These are phyloP conservation scores for Cyclophora albipunctata DNA, from an alignment of 2,888 invertebrate species.

Conservation along the genomic window DNA sequence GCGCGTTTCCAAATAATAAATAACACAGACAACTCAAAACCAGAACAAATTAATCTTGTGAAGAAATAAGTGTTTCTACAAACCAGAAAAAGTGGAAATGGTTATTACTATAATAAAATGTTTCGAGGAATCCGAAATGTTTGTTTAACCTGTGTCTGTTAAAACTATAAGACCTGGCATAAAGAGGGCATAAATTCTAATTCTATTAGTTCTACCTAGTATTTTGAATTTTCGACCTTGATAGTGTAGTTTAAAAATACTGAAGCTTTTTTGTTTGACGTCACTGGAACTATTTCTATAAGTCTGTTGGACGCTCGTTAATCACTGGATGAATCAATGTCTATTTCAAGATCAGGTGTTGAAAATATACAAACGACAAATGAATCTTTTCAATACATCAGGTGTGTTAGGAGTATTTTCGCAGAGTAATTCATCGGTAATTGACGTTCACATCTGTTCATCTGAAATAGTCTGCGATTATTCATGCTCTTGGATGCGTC, in stretches of 20 bases:
- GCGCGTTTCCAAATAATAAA: no score
- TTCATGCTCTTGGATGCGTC: neutral
- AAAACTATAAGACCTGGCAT: conserved; percentile 22
- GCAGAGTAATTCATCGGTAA: conserved; percentile 12
- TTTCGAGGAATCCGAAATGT: conserved; percentile 5
- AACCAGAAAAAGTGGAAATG: conserved; percentile 3
- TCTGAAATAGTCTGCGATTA: conserved; percentile 11
- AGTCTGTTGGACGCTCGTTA: conserved; percentile 34
- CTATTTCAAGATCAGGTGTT: conserved; percentile 49
- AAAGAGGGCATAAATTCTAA: conserved; percentile 21
- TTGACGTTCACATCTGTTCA: conserved; percentile 13
- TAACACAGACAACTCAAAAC: no score
- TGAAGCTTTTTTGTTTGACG: conserved; percentile 52
- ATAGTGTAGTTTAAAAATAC: conserved; percentile 36
- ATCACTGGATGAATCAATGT: conserved; percentile 57
- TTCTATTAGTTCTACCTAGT: neutral
- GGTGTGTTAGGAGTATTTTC: conserved; percentile 22
- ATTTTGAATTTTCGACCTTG: conserved; percentile 30
- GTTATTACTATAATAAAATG: conserved; percentile 10
- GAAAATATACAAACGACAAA: conserved; percentile 50
- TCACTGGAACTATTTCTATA: conserved; percentile 55
- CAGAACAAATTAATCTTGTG: no score
- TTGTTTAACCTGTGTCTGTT: conserved; percentile 9
- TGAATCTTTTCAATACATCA: conserved; percentile 38
- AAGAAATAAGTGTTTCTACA: no score